Percentiles rank a stretch among this genome's conserved stretches.
Evolutionary conservation across 1,140 invertebrate species (phyloP).

Genomic region (Uloborus diversus): DNA sequence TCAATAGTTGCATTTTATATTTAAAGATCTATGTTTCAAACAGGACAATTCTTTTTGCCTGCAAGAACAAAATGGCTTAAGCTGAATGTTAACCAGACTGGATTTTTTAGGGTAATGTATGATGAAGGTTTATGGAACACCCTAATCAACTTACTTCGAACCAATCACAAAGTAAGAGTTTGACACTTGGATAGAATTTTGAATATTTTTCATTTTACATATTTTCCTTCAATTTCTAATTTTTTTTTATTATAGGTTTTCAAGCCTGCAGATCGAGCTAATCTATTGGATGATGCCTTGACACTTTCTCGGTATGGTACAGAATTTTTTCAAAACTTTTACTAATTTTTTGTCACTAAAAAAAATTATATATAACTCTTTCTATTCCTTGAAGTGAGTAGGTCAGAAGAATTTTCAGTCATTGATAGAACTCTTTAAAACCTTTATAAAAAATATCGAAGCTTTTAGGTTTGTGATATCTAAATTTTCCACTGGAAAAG

Average conservation of each 20-base stretch:
- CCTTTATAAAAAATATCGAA: too few relatives aligned
- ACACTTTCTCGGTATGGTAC: conserved; percentile 73
- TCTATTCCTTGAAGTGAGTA: too few relatives aligned
- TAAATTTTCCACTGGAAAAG: too few relatives aligned
- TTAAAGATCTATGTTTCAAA: not conserved
- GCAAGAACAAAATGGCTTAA: conserved; percentile 78
- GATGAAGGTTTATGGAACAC: conserved; percentile 79
- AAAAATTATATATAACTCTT: too few relatives aligned
- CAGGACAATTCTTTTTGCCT: conserved; percentile 60
- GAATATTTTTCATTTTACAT: not conserved
- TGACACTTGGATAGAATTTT: not conserved
- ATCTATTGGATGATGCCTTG: conserved; percentile 80
- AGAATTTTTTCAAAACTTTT: not conserved
- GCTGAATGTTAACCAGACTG: conserved; percentile 84
- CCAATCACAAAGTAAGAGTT: conserved; percentile 71
- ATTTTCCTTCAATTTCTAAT: not conserved
- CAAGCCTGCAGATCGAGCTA: conserved; percentile 79
- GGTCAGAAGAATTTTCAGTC: too few relatives aligned
- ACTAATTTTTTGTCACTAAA: too few relatives aligned
- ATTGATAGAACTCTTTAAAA: not conserved
- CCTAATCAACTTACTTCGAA: conserved; percentile 75
- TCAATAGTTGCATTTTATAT: not conserved
- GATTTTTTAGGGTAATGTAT: conserved; percentile 88
- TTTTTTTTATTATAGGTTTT: conserved; percentile 46
- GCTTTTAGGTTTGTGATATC: too few relatives aligned